phyloP scores from a whole-genome alignment of 2,797 vertebrate species.

The Pseudomugil gertrudae region DNA sequence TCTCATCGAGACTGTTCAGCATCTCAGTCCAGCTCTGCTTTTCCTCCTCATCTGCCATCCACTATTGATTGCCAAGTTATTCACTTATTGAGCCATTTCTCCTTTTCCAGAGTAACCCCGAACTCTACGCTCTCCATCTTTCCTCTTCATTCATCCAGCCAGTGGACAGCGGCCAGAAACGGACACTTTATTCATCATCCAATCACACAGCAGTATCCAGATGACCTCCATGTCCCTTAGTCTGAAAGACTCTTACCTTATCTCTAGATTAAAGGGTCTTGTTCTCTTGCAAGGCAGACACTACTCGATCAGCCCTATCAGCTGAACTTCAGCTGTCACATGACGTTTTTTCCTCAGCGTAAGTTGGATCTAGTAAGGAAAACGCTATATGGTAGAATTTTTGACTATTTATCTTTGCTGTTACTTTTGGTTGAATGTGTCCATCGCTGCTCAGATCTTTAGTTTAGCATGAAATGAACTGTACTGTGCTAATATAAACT shows the following conservation, averaged over 20 bases:
- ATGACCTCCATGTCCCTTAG: conserved; percentile 51
- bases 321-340: conserved; percentile 17
- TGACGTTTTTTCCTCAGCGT: conserved; percentile 30
- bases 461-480: conserved; percentile 52
- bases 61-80: conserved; percentile 34
- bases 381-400: conserved; percentile 36
- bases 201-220: conserved; percentile 62
- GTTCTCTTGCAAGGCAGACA: conserved; percentile 30
- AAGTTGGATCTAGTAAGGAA: conserved; percentile 23
- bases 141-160: conserved; percentile 61
- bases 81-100: conserved; percentile 53
- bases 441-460: conserved; percentile 39
- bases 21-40: conserved; percentile 45
- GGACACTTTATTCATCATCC: conserved; percentile 69
- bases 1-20: conserved; percentile 33
- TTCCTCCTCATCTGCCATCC: conserved; percentile 55
- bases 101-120: conserved; percentile 59
- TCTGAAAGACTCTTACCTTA: conserved; percentile 65
- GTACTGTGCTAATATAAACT: conserved; percentile 48
- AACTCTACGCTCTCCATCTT: conserved; percentile 42
- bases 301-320: conserved; percentile 21
- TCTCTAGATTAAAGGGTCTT: conserved; percentile 30
- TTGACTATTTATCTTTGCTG: conserved; percentile 44
- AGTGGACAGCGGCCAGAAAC: conserved; percentile 60
- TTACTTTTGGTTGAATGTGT: conserved; percentile 49